These are phyloP conservation scores for Patiria miniata DNA, from an alignment of 35 echinoderm and acorn worm species.

Conservation along the genomic window DNA sequence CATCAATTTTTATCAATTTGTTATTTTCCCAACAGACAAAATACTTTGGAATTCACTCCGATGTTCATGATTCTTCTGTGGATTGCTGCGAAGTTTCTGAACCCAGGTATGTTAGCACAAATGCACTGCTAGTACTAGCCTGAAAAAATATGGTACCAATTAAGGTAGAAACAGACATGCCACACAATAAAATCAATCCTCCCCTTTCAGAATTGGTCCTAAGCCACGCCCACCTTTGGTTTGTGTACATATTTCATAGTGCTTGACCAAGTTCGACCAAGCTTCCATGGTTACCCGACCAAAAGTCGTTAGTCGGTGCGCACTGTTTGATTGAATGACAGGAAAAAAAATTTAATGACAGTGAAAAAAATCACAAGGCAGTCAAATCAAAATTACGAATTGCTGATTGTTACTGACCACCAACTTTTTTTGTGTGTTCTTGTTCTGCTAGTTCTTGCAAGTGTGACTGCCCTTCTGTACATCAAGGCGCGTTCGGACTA, in stretches of 20 bases:
- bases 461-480: constrained; percentile 5
- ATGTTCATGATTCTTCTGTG: constrained; percentile 42
- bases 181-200: neutral
- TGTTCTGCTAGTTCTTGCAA: neutral
- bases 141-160: no score
- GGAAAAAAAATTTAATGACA: no score
- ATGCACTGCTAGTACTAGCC: neutral
- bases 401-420: neutral
- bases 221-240: no score
- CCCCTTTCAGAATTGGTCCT: neutral
- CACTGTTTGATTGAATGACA: no score
- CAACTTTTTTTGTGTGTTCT: neutral
- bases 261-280: neutral
- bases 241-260: neutral
- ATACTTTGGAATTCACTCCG: constrained; percentile 37
- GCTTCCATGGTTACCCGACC: no score
- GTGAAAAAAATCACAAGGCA: no score
- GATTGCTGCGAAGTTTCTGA: constrained; percentile 27
- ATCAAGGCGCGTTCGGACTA: neutral
- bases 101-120: constrained; percentile 28
- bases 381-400: neutral
- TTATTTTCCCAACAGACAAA: neutral
- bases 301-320: no score
- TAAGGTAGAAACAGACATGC: neutral
- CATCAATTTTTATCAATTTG: neutral